Percentiles rank a stretch among this genome's conserved stretches.
Conservation (phyloP, 1,140 invertebrate genomes). For the Argopecten irradians region DNA sequence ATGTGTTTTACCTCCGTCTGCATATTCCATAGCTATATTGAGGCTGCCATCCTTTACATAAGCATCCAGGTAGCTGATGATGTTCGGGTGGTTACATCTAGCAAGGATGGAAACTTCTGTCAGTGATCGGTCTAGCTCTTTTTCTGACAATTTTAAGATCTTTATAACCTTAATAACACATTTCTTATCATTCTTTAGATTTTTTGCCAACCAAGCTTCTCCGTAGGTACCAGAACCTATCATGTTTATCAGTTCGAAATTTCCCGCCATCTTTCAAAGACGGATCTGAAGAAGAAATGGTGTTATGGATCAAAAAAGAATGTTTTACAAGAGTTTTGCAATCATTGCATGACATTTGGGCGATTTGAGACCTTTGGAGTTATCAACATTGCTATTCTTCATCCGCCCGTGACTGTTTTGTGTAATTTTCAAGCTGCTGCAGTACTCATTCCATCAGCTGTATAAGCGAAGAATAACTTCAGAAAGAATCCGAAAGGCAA, state of each 20-base stretch:
- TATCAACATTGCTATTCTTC: neutral
- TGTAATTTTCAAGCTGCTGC: neutral
- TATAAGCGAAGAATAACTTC: neutral
- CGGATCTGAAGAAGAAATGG: neutral
- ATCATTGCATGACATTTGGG: neutral
- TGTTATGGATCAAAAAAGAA: neutral
- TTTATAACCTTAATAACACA: conserved; percentile 82
- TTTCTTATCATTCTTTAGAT: conserved; percentile 77
- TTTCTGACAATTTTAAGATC: conserved; percentile 65
- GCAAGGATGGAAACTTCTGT: conserved; percentile 77
- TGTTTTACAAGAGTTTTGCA: no score
- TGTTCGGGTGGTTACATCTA: conserved; percentile 78
- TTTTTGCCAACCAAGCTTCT: conserved; percentile 81
- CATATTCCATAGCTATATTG: conserved; percentile 80
- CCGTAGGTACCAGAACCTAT: conserved; percentile 82
- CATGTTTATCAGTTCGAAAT: conserved; percentile 58
- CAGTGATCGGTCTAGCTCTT: conserved; percentile 78
- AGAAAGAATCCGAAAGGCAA: neutral
- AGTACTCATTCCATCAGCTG: neutral
- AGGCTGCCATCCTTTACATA: conserved; percentile 75
- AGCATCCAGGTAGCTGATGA: conserved; percentile 77
- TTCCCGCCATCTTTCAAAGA: conserved; percentile 60
- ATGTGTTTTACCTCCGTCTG: conserved; percentile 77
- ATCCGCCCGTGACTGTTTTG: neutral
- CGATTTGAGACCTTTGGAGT: neutral